Evolutionary conservation across 1,140 invertebrate species (phyloP), one percentile per base, ranked within the genome.

Genomic region (Drosophila pruinosa): DNA sequence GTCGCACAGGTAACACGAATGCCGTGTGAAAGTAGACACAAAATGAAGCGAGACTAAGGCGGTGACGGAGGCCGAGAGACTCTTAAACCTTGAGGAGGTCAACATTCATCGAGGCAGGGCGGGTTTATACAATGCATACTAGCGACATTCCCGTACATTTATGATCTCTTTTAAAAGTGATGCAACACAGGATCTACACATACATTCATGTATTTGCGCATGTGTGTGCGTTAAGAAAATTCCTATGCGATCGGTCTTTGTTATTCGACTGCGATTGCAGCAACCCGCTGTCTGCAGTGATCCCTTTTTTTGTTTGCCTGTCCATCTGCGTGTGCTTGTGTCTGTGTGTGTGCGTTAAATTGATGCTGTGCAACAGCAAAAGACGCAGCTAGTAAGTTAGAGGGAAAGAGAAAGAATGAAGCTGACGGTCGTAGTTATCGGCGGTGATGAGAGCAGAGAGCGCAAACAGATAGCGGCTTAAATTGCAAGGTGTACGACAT

Each of bases 401-500:
- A 34, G 39, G 21, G 17, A 71, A 41, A 48, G 52, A 47, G 56
- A 24, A 36, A 57, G 54, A 45, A 17, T 34, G 6, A 24, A 47
- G 15, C 12, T 54, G 50, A 24, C 22, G 12, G 38, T 50, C 48
- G 31, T 53, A 21, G 52, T 31, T 54, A 36, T 48, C 41, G 38
- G 50, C 47, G 22, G 65, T 68, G 58, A 65, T 52, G 64, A n/a
- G 34, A 22, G 39, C 38, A 58, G 67, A 79, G 63, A 62, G 78
- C 70, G 50, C 70, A 67, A 82, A 41, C 76, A 86, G 70, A 86
- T 86, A 86, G 82, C 75, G 75, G 78, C 82, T 82, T 88, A 79
- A 89, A 88, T 82, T 88, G 82, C 82, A 86, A 86, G 82, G 82
- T 86, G 82, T 86, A 86, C 78, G 82, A 53, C 41, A 54, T 58